Base-by-base conservation (phyloP, 1,140 invertebrate genomes). In the Achatina immaculata region DNA sequence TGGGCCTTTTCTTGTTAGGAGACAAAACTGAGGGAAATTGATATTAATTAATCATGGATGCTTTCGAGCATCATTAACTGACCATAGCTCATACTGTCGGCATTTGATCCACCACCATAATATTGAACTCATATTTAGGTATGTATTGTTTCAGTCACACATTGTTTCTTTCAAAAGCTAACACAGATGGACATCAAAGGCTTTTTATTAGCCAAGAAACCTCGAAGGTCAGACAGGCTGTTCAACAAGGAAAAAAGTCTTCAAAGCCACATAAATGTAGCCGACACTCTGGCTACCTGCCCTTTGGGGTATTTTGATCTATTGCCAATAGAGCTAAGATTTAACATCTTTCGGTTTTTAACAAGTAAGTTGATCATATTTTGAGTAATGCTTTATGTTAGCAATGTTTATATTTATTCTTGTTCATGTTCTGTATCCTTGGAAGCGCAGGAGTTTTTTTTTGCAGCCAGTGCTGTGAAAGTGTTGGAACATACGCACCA, bases 271-370 rank as follows among this genome's bases (percentile, higher is more conserved):
- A 83, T 83, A 55, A 82, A 80, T 19, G 85, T 85, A 81, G 78
- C 81, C 19, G 81, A 85, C 76, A 84, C 80, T 45, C 81, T 86
- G 28, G 58, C 86, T 68, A 62, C 83, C 11, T 83, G 83, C 51
- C 85, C 85, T 31, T 82, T 90, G 28, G 90, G 90, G 38, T 89
- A 87, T 79, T 88, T 91, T 82, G 87, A 89, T 78, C 83, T 88
- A 24, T 62, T 91, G 45, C 90, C 90, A 43, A 48, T 90, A 21
- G 90, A 91, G 82, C 81, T 91, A 68, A 90, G 89, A 75, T 90
- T 90, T 76, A 78, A 84, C 48, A 81, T 90, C 58, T 86, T 90
- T 14, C 83, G 81, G 82, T 90, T 86, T 84, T 77, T 90, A 38
- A 82, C 86, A 83, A 85, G 90, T 91, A 86, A 81, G 55, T 78